These are phyloP conservation scores for Pyrocoelia pectoralis DNA, from an alignment of 2,888 invertebrate genomes.

Conservation along the genomic window DNA sequence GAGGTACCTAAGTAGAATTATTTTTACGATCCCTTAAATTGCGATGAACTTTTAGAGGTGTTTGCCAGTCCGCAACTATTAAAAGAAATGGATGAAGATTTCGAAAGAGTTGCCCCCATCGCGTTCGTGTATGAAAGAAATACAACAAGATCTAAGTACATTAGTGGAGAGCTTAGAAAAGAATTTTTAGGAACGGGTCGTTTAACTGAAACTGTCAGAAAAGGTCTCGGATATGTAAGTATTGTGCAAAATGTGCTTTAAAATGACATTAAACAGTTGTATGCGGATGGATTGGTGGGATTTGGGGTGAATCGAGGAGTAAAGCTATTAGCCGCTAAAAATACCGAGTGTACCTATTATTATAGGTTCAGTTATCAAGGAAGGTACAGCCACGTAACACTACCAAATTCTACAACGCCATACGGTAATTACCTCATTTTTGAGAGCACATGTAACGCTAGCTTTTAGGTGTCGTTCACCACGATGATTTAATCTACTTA, in stretches of 20 bases:
- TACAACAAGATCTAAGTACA: constrained; percentile 61
- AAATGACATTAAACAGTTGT: too few relatives aligned
- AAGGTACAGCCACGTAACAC: constrained; percentile 65
- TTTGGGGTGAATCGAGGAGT: constrained; percentile 69
- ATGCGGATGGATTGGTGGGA: constrained; percentile 67
- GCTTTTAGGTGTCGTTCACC: constrained; percentile 54
- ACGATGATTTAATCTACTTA: constrained; percentile 45
- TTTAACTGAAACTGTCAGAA: constrained; percentile 54
- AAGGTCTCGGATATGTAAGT: constrained; percentile 56
- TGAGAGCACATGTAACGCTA: neutral
- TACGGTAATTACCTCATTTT: neutral
- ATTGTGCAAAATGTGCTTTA: too few relatives aligned
- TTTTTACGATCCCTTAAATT: neutral
- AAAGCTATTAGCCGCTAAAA: constrained; percentile 62
- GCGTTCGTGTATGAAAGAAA: constrained; percentile 68
- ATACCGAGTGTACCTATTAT: neutral
- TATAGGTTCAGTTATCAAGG: constrained; percentile 63
- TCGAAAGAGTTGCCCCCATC: constrained; percentile 70
- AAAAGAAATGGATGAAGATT: constrained; percentile 66
- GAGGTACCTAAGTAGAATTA: constrained; percentile 61
- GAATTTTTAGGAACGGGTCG: constrained; percentile 61
- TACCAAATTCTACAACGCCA: constrained; percentile 51
- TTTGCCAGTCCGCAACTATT: constrained; percentile 64
- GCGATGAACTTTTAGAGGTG: constrained; percentile 58
- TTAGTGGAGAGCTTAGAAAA: constrained; percentile 61